A percentile compares a stretch with the other conserved stretches of the same genome.
phyloP scores from a whole-genome alignment of 2,797 vertebrate genomes.

The Enteromius viviparus region DNA sequence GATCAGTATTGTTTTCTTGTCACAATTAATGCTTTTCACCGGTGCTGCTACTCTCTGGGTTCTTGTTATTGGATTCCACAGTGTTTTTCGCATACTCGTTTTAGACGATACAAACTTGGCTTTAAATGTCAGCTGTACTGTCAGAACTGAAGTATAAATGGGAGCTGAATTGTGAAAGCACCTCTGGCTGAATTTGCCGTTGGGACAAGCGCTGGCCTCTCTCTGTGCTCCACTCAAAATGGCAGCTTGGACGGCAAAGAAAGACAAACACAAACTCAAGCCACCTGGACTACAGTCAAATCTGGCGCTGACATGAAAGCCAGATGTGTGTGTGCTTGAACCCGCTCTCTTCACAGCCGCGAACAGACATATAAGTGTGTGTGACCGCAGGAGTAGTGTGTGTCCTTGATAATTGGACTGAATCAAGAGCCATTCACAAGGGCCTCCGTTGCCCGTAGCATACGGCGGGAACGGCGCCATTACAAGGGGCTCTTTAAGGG shows the following conservation, averaged over 20 bases:
- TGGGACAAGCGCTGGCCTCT: slow-evolving; percentile 4
- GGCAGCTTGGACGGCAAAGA: slow-evolving; percentile 32
- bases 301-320: slow-evolving; percentile 49
- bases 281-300: slow-evolving; percentile 51
- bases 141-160: background rate
- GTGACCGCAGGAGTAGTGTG: slow-evolving; percentile 48
- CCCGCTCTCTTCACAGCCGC: slow-evolving; percentile 41
- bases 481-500: slow-evolving; percentile 10
- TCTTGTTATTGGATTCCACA: background rate
- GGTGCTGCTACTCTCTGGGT: background rate
- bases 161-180: slow-evolving; percentile 12
- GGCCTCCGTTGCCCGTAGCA: slow-evolving; percentile 37
- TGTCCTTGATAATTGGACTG: slow-evolving; percentile 58
- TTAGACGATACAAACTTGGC: background rate
- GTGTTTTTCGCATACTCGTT: background rate
- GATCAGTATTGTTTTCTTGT: background rate
- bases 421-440: slow-evolving; percentile 48
- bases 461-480: slow-evolving; percentile 10
- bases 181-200: slow-evolving; percentile 15
- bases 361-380: slow-evolving; percentile 46
- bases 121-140: background rate
- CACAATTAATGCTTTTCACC: background rate
- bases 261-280: slow-evolving; percentile 23
- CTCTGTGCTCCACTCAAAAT: slow-evolving; percentile 43
- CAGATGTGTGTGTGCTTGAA: slow-evolving; percentile 47